A percentile compares a stretch with the other conserved stretches of the same genome.
Conservation (phyloP, 2,113 vertebrate genomes). For the Burhinus bistriatus region DNA sequence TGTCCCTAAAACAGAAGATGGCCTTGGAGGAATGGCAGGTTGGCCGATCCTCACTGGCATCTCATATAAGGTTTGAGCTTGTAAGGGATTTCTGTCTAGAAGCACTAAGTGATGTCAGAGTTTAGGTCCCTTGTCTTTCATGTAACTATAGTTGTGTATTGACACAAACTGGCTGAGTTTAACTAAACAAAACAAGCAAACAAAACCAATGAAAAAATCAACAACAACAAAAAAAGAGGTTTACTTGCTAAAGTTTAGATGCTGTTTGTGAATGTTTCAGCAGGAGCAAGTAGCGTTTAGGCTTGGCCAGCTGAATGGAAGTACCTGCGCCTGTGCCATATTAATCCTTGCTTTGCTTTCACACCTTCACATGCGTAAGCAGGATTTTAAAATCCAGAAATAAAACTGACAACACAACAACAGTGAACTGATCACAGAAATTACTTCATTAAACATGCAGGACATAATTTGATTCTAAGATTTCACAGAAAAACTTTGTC, state of each 20-base stretch:
- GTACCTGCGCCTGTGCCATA: neutral
- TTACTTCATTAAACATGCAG: neutral
- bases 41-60: neutral
- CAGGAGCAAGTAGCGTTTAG: neutral
- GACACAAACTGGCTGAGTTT: neutral
- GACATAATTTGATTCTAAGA: neutral
- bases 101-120: neutral
- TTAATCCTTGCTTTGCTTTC: neutral
- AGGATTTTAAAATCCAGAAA: neutral
- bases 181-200: neutral
- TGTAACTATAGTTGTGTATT: neutral
- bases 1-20: neutral
- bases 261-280: neutral
- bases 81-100: neutral
- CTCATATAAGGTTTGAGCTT: neutral
- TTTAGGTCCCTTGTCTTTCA: neutral
- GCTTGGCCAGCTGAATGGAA: neutral
- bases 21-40: neutral
- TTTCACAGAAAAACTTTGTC: neutral
- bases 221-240: neutral
- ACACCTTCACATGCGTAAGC: neutral
- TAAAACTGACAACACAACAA: neutral
- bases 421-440: neutral
- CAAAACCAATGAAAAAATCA: neutral
- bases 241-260: neutral